phyloP scores from a whole-genome alignment of 1,140 invertebrate genomes.

The Eriocheir sinensis region DNA sequence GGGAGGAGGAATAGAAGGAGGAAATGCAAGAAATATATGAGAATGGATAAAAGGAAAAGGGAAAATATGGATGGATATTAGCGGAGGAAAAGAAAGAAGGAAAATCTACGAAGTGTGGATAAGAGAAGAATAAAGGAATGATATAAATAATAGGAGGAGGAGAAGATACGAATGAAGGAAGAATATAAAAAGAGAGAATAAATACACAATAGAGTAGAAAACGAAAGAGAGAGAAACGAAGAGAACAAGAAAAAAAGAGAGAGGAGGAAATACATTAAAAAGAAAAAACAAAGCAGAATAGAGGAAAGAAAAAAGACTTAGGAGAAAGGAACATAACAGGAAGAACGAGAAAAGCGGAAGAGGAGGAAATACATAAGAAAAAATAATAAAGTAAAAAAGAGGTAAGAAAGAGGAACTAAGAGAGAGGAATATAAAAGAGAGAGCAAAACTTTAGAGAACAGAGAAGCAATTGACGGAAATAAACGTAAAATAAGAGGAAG shows the following conservation, averaged over 20 bases:
- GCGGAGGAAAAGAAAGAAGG: background rate
- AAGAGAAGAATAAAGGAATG: too few species aligned
- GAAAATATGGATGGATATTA: background rate
- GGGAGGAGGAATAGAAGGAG: background rate
- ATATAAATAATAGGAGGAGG: too few species aligned
- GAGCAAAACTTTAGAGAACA: background rate
- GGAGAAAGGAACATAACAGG: background rate
- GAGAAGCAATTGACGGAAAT: background rate
- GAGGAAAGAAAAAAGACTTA: background rate
- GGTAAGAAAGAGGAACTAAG: background rate
- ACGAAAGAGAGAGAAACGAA: background rate
- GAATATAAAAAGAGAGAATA: too few species aligned
- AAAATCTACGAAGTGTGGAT: too few species aligned
- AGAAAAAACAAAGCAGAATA: background rate
- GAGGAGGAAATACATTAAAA: background rate
- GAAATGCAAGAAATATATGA: background rate
- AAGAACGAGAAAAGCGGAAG: background rate
- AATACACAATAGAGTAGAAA: too few species aligned
- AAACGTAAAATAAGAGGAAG: background rate
- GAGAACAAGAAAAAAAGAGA: background rate
- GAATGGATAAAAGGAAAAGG: too few species aligned
- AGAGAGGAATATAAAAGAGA: background rate
- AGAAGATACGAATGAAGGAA: too few species aligned
- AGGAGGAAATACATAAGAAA: background rate
- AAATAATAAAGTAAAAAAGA: background rate